Base-by-base conservation (phyloP, 2,888 invertebrate species). In the Andrena fulva region DNA sequence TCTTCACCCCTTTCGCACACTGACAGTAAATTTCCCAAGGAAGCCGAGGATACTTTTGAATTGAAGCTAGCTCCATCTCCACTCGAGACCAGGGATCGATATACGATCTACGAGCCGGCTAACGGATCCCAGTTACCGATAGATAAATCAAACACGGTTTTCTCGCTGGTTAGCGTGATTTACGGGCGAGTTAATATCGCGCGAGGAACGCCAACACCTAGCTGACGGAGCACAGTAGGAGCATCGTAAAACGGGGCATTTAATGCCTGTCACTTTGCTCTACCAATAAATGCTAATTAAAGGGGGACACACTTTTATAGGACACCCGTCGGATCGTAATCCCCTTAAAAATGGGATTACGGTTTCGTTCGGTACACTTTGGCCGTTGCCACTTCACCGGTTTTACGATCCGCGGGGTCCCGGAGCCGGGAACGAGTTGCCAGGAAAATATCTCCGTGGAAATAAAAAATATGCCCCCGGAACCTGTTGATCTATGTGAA, bases 261-360 rank as follows among this genome's bases (percentile, higher is more conserved):
- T 86, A 85, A 87, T 84, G 66, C 24, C 77, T 70, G 64, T 69
- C 80, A 60, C 42, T 12, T 66, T 70, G 56, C 42, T 24, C 64
- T 33, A 72, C 79, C 84, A 80, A 87, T 67, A 72, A 83, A 90
- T 89, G 88, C 85, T 90, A 89, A 91, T 90, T 89, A 89, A 87
- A 87, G 80, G 85, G 69, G 83, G 84, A 80, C 59, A 77, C 85
- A 82, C 77, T 83, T 88, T 85, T 86, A 79, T 74, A 72, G 63
- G 59, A 56, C 69, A 80, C 79, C 71, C 48, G 70, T 59, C n/a
- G 69, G 68, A 69, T 60, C 70, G 35, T 85, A 80, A 85, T 84
- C 68, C 84, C 66, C 60, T 77, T 80, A 77, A 71, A 79, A 86
- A 84, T 71, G 79, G 82, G 73, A 85, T 84, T 85, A 84, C 64